A percentile compares a stretch with the other conserved stretches of the same genome.
phyloP scores from a whole-genome alignment of 2,797 vertebrate genomes.

The Hemitrygon akajei region DNA sequence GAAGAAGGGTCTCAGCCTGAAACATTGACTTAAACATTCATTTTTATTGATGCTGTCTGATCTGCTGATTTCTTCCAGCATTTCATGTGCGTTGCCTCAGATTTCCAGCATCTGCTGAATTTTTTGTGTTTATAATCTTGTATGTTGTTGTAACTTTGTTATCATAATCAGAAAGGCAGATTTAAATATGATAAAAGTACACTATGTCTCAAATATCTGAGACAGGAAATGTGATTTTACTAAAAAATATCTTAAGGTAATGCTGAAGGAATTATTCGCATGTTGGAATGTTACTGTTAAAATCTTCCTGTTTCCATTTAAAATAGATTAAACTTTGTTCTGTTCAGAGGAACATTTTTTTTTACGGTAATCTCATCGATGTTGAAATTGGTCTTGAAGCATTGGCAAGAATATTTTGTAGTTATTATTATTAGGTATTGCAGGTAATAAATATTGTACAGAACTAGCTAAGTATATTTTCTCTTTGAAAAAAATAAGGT shows the following conservation, averaged over 20 bases:
- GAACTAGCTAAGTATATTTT: background rate
- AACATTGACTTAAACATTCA: no score
- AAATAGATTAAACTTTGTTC: background rate
- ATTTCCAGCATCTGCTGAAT: no score
- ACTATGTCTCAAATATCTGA: background rate
- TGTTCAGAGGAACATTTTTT: background rate
- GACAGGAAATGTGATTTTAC: background rate
- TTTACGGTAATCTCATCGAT: background rate
- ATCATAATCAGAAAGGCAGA: conserved; percentile 20
- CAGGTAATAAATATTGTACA: background rate
- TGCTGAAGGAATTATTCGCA: background rate
- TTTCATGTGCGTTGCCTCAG: no score
- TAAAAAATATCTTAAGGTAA: no score
- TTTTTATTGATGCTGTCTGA: no score
- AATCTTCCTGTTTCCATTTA: background rate
- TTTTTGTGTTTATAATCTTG: no score
- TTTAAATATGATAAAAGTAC: background rate
- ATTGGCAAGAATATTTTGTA: no score
- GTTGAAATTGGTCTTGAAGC: background rate
- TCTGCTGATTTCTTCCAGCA: no score
- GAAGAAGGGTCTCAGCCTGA: no score
- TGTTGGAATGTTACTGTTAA: background rate
- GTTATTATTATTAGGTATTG: conserved; percentile 3
- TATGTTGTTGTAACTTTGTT: background rate
- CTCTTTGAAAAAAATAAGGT: background rate